A percentile compares a stretch with the other conserved stretches of the same genome.
These are phyloP conservation scores for Coccyzus lansbergi DNA, from an alignment of 2,797 vertebrate genomes.

Conservation along the genomic window DNA sequence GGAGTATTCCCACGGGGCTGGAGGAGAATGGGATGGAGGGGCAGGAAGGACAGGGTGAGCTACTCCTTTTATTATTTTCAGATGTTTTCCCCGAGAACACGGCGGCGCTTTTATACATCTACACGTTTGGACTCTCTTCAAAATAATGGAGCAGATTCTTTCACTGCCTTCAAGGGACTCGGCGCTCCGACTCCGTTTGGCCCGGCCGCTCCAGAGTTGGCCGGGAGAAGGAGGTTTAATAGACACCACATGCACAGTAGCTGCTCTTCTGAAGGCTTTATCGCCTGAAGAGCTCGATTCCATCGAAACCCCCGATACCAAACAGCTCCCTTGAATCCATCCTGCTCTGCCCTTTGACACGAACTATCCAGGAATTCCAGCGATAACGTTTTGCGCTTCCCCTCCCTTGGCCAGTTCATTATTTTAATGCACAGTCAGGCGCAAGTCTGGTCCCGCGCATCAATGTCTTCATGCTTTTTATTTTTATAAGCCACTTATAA, in stretches of 20 bases:
- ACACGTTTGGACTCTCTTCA: neutral
- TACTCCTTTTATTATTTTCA: conserved; percentile 49
- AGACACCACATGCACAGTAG: conserved; percentile 64
- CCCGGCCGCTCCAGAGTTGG: neutral
- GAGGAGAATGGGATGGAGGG: neutral
- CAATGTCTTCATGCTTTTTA: neutral
- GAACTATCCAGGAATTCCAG: neutral
- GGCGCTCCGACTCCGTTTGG: neutral
- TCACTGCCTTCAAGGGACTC: neutral
- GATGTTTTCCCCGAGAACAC: conserved; percentile 26
- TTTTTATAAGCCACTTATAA: neutral
- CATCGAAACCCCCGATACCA: neutral
- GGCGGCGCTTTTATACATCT: neutral
- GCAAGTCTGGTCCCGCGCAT: neutral
- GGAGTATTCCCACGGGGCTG: neutral
- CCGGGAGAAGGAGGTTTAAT: conserved; percentile 27
- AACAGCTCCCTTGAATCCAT: neutral
- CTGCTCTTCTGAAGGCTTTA: neutral
- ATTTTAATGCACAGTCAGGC: rapidly evolving
- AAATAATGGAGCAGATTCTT: conserved; percentile 14
- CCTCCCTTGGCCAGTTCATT: rapidly evolving
- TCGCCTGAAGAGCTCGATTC: neutral
- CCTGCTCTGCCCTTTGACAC: neutral
- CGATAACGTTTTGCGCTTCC: rapidly evolving
- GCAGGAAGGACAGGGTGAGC: conserved; percentile 37